These are phyloP conservation scores for Neotragus moschatus DNA, from an alignment of 2,113 vertebrate species.

Conservation along the genomic window DNA sequence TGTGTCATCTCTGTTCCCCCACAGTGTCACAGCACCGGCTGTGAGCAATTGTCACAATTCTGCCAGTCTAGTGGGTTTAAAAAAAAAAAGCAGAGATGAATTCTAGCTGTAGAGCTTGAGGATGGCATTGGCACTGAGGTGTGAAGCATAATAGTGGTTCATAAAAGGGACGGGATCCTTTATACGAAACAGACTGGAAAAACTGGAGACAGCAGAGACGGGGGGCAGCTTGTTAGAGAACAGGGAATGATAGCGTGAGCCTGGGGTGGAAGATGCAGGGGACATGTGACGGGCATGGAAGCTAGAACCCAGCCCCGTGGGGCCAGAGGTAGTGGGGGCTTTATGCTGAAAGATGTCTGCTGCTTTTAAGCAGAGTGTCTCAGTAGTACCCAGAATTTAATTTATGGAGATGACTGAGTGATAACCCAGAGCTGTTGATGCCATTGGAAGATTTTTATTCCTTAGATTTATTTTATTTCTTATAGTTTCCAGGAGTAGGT, in stretches of 20 bases:
- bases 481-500: background rate
- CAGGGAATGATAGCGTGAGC: no score
- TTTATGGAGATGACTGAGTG: background rate
- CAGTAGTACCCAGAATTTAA: background rate
- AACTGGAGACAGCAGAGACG: background rate
- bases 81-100: background rate
- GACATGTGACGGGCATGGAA: accelerated
- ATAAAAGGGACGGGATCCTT: background rate
- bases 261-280: background rate
- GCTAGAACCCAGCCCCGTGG: background rate
- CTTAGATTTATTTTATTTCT: background rate
- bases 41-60: background rate
- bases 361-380: background rate
- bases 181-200: background rate
- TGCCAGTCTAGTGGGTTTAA: background rate
- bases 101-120: background rate
- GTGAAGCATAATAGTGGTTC: background rate
- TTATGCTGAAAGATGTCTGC: background rate
- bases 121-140: background rate
- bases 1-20: background rate
- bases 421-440: background rate
- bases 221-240: background rate
- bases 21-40: background rate
- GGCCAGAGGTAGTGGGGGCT: background rate
- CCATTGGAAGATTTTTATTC: background rate